A percentile compares a stretch with the other conserved stretches of the same genome.
These are phyloP conservation scores for Caretta caretta DNA, from an alignment of 2,113 vertebrate species.

Conservation along the genomic window DNA sequence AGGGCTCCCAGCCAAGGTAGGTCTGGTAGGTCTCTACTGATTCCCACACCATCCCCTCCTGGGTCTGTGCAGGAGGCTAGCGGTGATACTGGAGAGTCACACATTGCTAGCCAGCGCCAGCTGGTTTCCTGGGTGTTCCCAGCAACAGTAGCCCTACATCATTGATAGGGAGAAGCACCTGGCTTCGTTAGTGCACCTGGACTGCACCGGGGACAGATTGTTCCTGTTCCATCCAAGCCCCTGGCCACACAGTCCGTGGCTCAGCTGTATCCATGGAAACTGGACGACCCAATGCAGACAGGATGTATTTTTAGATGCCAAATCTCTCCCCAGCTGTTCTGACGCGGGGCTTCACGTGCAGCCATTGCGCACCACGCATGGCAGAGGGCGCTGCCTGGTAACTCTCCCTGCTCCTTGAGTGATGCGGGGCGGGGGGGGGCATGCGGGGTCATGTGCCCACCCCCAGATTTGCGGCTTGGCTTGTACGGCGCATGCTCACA, in stretches of 20 bases:
- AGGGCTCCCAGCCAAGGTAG: neutral
- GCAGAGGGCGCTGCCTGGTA: neutral
- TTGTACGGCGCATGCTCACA: too few species aligned
- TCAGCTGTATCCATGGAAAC: conserved; percentile 57
- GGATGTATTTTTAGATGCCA: conserved; percentile 63
- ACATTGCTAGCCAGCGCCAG: neutral
- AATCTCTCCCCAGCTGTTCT: neutral
- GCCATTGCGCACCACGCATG: neutral
- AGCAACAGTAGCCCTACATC: neutral
- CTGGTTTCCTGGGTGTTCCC: neutral
- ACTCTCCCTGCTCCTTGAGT: neutral
- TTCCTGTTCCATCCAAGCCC: neutral
- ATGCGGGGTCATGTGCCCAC: too few species aligned
- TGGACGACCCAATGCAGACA: conserved; percentile 10
- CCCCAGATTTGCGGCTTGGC: too few species aligned
- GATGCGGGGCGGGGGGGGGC: too few species aligned
- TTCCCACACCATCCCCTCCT: neutral
- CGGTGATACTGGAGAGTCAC: neutral
- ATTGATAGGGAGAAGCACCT: neutral
- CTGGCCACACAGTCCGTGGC: neutral
- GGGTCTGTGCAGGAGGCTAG: neutral
- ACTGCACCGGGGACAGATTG: neutral
- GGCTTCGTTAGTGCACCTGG: neutral
- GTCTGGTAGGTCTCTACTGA: neutral
- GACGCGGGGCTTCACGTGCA: neutral